Conservation (phyloP, 1,140 invertebrate genomes). For the Zaprionus vittiger region DNA sequence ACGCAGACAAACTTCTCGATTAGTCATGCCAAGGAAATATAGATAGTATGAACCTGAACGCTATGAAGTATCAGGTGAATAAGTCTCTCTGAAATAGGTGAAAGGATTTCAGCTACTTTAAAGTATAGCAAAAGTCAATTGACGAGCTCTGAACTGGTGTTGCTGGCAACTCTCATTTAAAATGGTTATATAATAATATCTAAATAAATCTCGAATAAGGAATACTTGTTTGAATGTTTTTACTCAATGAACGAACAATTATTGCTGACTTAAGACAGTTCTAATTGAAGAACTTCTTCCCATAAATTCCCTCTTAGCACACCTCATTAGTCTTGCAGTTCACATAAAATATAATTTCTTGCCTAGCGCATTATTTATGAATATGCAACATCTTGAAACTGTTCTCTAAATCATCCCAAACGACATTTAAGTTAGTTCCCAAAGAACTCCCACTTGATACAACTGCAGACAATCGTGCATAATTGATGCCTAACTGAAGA, state of each 20-base stretch:
- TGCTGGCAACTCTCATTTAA: too few relatives aligned
- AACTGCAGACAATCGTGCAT: slow-evolving; percentile 38
- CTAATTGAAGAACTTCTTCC: not conserved
- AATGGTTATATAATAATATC: too few relatives aligned
- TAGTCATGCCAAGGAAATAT: slow-evolving; percentile 41
- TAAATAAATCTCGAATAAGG: too few relatives aligned
- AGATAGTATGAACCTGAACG: not conserved
- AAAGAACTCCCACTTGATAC: not conserved
- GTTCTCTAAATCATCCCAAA: not conserved
- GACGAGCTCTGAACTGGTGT: too few relatives aligned
- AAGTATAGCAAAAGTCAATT: too few relatives aligned
- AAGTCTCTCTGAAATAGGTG: not conserved
- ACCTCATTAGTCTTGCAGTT: not conserved
- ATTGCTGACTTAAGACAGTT: too few relatives aligned
- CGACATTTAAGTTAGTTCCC: slow-evolving; percentile 18
- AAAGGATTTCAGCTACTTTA: too few relatives aligned
- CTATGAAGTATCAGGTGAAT: not conserved
- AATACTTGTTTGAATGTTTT: too few relatives aligned
- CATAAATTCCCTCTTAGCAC: not conserved
- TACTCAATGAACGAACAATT: too few relatives aligned
- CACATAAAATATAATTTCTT: not conserved
- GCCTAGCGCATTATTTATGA: not conserved
- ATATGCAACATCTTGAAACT: not conserved
- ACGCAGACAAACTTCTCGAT: slow-evolving; percentile 16
- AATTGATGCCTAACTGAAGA: slow-evolving; percentile 38